A percentile compares a stretch with the other conserved stretches of the same genome.
Conservation (phyloP, 2,888 invertebrate species). For the Phyllotreta striolata region DNA sequence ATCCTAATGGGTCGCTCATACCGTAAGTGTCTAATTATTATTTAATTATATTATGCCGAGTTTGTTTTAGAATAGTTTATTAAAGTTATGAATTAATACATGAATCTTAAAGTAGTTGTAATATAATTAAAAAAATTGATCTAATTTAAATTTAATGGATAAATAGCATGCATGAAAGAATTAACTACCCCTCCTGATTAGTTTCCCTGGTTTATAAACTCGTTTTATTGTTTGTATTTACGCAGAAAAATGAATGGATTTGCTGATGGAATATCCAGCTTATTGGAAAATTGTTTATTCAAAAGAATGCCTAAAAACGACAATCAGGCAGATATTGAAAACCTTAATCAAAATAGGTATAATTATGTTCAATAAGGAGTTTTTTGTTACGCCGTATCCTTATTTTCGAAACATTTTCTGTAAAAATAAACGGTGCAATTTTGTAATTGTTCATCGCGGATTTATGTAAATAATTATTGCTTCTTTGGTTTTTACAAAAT, state of each 20-base stretch:
- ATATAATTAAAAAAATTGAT: no score
- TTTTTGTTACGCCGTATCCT: conserved; percentile 60
- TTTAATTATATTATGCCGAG: conserved; percentile 12
- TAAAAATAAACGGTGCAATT: conserved; percentile 5
- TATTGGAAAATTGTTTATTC: conserved; percentile 74
- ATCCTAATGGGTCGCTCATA: conserved; percentile 81
- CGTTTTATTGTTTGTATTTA: conserved; percentile 38
- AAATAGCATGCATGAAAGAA: not conserved
- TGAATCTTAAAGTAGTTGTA: no score
- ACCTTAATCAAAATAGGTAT: conserved; percentile 69
- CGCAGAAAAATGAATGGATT: conserved; percentile 74
- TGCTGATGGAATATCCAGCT: conserved; percentile 73
- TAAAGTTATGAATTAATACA: not conserved
- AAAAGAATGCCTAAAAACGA: conserved; percentile 66
- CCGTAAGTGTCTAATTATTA: conserved; percentile 71
- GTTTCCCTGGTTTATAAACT: conserved; percentile 25
- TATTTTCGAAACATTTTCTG: conserved; percentile 68
- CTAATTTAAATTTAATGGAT: not conserved
- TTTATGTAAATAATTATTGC: not conserved
- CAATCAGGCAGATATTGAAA: conserved; percentile 58
- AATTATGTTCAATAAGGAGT: conserved; percentile 28
- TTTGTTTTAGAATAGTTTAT: conserved; percentile 3
- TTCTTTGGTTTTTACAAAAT: conserved; percentile 16
- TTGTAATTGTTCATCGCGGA: conserved; percentile 3
- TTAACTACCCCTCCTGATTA: not conserved